Conservation (phyloP, 2,888 invertebrate species). For the Uropetala carovei region DNA sequence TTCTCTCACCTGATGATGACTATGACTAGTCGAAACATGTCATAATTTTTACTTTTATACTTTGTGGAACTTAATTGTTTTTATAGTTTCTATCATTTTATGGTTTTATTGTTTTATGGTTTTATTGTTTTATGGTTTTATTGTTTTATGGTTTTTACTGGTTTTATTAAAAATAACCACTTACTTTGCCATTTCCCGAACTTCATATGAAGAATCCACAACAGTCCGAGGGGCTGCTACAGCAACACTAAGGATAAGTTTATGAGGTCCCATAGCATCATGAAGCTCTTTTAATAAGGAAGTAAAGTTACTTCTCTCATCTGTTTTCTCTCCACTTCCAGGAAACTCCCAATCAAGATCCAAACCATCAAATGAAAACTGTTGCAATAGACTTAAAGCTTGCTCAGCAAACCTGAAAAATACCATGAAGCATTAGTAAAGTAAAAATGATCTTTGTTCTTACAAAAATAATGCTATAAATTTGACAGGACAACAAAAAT, state of each 20-base stretch:
- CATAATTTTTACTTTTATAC: too few species aligned
- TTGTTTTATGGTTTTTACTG: too few species aligned
- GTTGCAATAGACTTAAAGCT: conserved; percentile 76
- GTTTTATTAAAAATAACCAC: conserved; percentile 69
- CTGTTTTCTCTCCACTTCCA: conserved; percentile 74
- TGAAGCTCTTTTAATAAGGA: neutral
- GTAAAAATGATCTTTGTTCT: too few species aligned
- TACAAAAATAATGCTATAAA: too few species aligned
- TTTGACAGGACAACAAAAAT: too few species aligned
- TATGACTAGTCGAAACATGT: too few species aligned
- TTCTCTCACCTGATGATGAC: too few species aligned
- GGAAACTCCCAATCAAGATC: conserved; percentile 95
- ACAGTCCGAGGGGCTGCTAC: conserved; percentile 88
- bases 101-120: too few species aligned
- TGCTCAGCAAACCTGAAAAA: conserved; percentile 77
- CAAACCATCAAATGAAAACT: conserved; percentile 81
- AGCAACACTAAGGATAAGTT: conserved; percentile 82
- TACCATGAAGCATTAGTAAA: neutral
- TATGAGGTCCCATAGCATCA: neutral
- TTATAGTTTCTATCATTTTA: too few species aligned
- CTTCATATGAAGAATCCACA: conserved; percentile 86
- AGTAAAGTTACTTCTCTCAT: conserved; percentile 47
- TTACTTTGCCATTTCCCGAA: conserved; percentile 85
- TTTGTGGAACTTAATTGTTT: too few species aligned
- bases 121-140: too few species aligned